A percentile compares a stretch with the other conserved stretches of the same genome.
Conservation (phyloP, 1,140 invertebrate genomes). For the Melipona quadrifasciata region DNA sequence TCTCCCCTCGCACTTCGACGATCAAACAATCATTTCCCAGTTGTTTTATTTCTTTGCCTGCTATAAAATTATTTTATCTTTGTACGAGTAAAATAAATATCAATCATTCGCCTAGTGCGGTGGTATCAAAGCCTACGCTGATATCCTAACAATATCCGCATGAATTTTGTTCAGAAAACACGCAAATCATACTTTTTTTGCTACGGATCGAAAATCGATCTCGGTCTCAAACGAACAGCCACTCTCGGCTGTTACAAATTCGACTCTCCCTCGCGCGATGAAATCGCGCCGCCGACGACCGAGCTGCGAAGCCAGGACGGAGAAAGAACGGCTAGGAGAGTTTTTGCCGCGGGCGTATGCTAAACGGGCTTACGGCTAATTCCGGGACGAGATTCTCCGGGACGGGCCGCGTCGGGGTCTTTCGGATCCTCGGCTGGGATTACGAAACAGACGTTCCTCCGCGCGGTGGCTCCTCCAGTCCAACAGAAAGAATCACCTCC, state of each 20-base stretch:
- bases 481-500: not conserved
- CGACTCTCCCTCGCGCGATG: not conserved
- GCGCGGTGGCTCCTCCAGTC: not conserved
- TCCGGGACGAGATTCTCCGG: not conserved
- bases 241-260: too few relatives aligned
- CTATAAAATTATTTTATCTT: too few relatives aligned
- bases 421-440: not conserved
- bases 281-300: too few relatives aligned
- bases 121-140: too few relatives aligned
- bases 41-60: too few relatives aligned
- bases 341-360: conserved; percentile 23
- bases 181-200: too few relatives aligned
- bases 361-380: conserved; percentile 30
- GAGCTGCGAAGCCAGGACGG: not conserved
- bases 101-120: too few relatives aligned
- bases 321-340: not conserved
- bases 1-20: too few relatives aligned
- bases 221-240: not conserved
- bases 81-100: too few relatives aligned
- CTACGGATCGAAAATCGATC: not conserved
- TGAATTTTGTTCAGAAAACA: too few relatives aligned
- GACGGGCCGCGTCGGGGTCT: not conserved
- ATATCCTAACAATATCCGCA: too few relatives aligned
- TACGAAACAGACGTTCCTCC: not conserved
- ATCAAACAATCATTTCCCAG: too few relatives aligned